phyloP scores from a whole-genome alignment of 2,113 vertebrate genomes.

The Brachionichthys hirsutus region DNA sequence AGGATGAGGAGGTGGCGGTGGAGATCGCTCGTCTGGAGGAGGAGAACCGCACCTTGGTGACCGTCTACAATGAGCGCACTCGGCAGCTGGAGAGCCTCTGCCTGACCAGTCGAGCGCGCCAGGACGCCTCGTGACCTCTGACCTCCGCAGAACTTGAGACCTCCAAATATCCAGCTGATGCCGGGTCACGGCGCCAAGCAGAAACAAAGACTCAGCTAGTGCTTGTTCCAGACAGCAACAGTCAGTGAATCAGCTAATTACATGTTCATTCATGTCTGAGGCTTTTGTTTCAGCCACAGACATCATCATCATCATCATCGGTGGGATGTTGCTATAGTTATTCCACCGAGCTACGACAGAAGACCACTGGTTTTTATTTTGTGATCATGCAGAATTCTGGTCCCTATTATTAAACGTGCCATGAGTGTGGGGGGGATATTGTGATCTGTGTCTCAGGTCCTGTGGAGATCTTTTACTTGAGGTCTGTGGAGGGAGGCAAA shows the following conservation, averaged over 20 bases:
- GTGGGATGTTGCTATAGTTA: constrained; percentile 24
- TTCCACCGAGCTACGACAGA: constrained; percentile 31
- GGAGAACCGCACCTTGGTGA: constrained; percentile 88
- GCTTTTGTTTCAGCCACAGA: constrained; percentile 45
- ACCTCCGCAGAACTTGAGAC: constrained; percentile 46
- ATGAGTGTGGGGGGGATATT: constrained; percentile 30
- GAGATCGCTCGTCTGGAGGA: constrained; percentile 88
- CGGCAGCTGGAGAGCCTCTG: constrained; percentile 91
- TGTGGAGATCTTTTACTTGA: constrained; percentile 39
- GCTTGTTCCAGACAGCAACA: constrained; percentile 16
- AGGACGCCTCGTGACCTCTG: constrained; percentile 88
- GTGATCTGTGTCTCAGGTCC: constrained; percentile 43
- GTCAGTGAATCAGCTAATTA: constrained; percentile 56
- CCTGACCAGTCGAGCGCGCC: constrained; percentile 83
- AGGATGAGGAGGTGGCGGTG: constrained; percentile 87
- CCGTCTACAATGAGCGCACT: constrained; percentile 86
- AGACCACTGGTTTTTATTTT: constrained; percentile 14
- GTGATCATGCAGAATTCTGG: constrained; percentile 17
- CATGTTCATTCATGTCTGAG: constrained; percentile 43
- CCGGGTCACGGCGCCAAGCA: constrained; percentile 24
- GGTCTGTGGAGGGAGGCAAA: constrained; percentile 32
- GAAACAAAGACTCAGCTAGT: constrained; percentile 26
- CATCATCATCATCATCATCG: constrained; percentile 23
- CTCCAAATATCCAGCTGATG: constrained; percentile 34
- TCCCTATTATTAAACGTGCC: constrained; percentile 3